Conservation (phyloP, 2,888 invertebrate genomes). For the Perithous albicinctus region DNA sequence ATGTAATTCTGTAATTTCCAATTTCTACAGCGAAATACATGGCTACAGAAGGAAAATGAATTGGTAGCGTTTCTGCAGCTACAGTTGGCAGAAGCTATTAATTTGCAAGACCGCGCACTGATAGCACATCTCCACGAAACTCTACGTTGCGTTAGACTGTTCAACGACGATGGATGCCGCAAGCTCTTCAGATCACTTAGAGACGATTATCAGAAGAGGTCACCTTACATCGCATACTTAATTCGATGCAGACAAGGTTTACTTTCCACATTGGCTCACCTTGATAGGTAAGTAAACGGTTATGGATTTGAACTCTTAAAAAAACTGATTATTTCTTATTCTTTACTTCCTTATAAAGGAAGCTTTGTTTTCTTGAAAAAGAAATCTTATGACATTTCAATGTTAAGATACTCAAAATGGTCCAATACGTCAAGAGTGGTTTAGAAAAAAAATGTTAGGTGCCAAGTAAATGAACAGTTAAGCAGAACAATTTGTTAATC, state of each 20-base stretch:
- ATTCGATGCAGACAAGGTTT: slow-evolving; percentile 92
- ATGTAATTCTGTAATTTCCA: background rate
- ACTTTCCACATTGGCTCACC: slow-evolving; percentile 90
- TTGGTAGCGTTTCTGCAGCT: slow-evolving; percentile 90
- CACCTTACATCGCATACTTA: slow-evolving; percentile 93
- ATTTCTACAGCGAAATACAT: slow-evolving; percentile 80
- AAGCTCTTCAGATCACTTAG: slow-evolving; percentile 91
- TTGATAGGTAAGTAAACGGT: slow-evolving; percentile 87
- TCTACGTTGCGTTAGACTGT: slow-evolving; percentile 90
- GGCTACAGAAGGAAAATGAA: slow-evolving; percentile 84
- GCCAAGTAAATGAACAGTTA: too few relatives aligned
- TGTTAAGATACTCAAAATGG: too few relatives aligned
- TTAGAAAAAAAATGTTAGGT: too few relatives aligned
- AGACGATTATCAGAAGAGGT: slow-evolving; percentile 91
- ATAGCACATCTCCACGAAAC: slow-evolving; percentile 94
- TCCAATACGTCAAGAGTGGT: too few relatives aligned
- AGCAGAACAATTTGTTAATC: too few relatives aligned
- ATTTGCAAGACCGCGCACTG: slow-evolving; percentile 91
- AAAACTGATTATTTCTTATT: too few relatives aligned
- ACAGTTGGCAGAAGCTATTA: slow-evolving; percentile 93
- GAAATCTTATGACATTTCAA: too few relatives aligned
- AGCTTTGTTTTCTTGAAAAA: too few relatives aligned
- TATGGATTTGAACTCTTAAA: background rate
- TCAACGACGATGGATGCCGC: slow-evolving; percentile 90
- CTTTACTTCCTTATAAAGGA: too few relatives aligned